Conservation (phyloP, 2,888 invertebrate species). For the Cylindroiulus punctatus region DNA sequence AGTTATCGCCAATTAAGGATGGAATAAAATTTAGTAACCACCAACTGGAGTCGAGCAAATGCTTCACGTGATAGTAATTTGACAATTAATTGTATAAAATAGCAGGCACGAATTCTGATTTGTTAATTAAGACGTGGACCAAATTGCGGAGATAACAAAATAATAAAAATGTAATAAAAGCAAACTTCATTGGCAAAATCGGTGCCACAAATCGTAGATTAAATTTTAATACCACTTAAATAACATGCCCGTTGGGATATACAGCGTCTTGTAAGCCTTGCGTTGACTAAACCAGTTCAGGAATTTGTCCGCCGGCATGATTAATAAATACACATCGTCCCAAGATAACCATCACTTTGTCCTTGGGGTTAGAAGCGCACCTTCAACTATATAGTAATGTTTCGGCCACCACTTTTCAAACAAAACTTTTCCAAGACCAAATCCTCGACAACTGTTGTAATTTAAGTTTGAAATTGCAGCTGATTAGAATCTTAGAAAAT, state of each 20-base stretch:
- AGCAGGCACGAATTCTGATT: neutral
- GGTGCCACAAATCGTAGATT: constrained; percentile 47
- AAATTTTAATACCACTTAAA: constrained; percentile 36
- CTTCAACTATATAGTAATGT: constrained; percentile 22
- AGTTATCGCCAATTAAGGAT: neutral
- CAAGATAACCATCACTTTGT: constrained; percentile 27
- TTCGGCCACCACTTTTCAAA: neutral
- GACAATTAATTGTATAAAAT: neutral
- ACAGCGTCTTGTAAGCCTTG: neutral
- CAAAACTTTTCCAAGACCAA: neutral
- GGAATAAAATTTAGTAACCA: neutral
- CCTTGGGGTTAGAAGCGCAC: constrained; percentile 30
- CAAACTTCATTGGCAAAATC: constrained; percentile 26
- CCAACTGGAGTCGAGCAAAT: neutral
- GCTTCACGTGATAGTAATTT: neutral
- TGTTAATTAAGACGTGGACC: constrained; percentile 43
- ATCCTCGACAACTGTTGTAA: neutral
- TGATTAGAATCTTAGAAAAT: neutral
- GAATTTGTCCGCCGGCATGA: constrained; percentile 36
- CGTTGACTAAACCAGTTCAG: constrained; percentile 15
- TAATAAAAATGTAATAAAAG: constrained; percentile 24
- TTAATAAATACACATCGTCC: constrained; percentile 47
- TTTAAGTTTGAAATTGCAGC: no score
- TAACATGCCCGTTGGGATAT: constrained; percentile 39
- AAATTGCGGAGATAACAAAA: constrained; percentile 31